These are phyloP conservation scores for Bradypodion pumilum DNA, from an alignment of 2,797 vertebrate genomes.

Conservation along the genomic window DNA sequence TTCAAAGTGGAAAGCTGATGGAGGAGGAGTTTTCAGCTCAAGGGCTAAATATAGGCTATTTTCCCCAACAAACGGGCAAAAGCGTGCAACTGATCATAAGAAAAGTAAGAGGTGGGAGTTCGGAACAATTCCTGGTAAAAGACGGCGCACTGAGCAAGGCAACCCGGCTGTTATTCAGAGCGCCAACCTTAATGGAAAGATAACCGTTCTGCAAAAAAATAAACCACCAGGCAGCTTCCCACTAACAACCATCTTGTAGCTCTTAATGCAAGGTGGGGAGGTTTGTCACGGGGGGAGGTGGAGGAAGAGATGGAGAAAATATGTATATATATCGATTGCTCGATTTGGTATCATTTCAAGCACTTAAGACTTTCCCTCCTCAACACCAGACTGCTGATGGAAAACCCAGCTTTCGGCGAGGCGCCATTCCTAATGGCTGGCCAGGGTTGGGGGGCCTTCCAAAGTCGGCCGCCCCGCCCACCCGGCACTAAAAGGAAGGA, in stretches of 20 bases:
- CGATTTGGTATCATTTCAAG: constrained; percentile 72
- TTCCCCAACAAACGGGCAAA: not conserved
- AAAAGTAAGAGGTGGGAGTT: not conserved
- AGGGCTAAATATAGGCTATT: not conserved
- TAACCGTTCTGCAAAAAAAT: not conserved
- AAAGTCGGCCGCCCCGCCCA: constrained; percentile 65
- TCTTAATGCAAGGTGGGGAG: constrained; percentile 58
- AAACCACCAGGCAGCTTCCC: not conserved
- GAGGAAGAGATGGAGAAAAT: constrained; percentile 46
- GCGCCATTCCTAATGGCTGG: constrained; percentile 79
- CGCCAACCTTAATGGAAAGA: not conserved
- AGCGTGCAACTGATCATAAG: too few relatives aligned
- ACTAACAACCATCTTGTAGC: constrained; percentile 49
- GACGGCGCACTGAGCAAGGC: not conserved
- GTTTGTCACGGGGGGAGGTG: not conserved
- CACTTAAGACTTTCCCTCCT: constrained; percentile 71
- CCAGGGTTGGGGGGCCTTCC: constrained; percentile 73
- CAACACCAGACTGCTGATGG: constrained; percentile 75
- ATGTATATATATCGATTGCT: constrained; percentile 53
- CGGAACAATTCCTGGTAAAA: constrained; percentile 9
- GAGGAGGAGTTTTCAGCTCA: not conserved
- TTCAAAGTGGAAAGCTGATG: not conserved
- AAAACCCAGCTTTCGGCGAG: constrained; percentile 60
- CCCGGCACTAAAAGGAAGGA: constrained; percentile 47
- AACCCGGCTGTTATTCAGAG: not conserved